phyloP scores from a whole-genome alignment of 2,888 invertebrate genomes.

The Syrista parreyssii region DNA sequence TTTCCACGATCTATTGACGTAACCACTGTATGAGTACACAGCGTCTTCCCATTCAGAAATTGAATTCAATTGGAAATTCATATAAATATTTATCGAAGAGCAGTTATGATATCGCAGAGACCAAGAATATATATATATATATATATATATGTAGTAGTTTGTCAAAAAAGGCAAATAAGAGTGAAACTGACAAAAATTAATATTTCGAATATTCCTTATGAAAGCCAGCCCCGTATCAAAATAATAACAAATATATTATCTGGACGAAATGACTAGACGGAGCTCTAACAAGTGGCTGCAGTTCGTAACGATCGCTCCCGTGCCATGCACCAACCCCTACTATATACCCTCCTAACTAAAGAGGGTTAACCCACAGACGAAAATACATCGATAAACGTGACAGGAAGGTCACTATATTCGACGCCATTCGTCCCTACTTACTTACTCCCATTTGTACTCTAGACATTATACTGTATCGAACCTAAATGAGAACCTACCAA shows the following conservation, averaged over 20 bases:
- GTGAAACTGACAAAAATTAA: not conserved
- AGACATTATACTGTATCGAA: not conserved
- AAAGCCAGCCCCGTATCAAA: not conserved
- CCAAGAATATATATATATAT: too few species aligned
- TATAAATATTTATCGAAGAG: too few species aligned
- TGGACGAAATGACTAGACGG: conserved; percentile 31
- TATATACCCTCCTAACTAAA: conserved; percentile 22
- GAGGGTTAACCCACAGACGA: not conserved
- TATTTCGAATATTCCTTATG: not conserved
- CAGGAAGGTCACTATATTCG: not conserved
- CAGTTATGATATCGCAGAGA: too few species aligned
- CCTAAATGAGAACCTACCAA: not conserved
- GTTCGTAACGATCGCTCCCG: conserved; percentile 51
- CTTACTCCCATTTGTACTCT: not conserved
- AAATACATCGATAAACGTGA: not conserved
- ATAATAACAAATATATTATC: not conserved
- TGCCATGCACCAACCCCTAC: conserved; percentile 39
- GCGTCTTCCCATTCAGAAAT: too few species aligned
- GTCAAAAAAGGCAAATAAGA: not conserved
- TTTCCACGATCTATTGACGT: too few species aligned
- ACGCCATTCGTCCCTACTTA: not conserved
- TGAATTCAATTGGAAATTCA: too few species aligned
- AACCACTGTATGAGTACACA: too few species aligned
- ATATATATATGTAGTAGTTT: too few species aligned
- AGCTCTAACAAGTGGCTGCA: conserved; percentile 56